Evolutionary conservation across 2,797 vertebrate species (phyloP), one percentile per base, ranked within the genome.

Genomic region (Ammospiza maritima): DNA sequence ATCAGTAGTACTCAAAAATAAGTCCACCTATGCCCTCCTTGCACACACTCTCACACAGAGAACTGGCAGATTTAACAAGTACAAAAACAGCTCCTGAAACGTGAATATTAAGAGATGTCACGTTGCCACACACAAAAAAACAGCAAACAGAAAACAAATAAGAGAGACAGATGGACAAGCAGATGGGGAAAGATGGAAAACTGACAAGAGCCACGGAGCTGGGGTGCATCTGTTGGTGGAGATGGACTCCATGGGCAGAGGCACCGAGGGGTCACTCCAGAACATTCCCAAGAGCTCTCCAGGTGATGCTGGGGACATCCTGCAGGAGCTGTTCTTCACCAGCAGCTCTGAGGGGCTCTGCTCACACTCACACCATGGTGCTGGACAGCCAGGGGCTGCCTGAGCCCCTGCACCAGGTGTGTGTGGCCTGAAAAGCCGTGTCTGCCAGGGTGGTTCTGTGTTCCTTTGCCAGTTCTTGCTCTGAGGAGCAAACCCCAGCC

Each of bases 121-220:
- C 45, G 4, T 54, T 65, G 85, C 88, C 84, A 93, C 78, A 81
- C 70, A 91, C 36, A 77, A 42, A 93, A 93, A 61, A 42, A 42
- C 88, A 93, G 87, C 86, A 90, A 95, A 89, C 74, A 85, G 27
- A 94, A 86, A 94, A 77, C 75, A 91, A 96, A 95, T 87, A 83
- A 76, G 69, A 82, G 80, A 84, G 79, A 97, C 86, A 82, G 79
- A 91, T 60, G 65, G 91, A 82, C 79, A 70, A 88, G 81, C 94
- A 94, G 94, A 95, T 69, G 88, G 95, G 90, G 40, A 84, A 70
- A 53, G 21, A 93, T 78, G 23, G 89, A 96, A 89, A 94, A 95
- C 45, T 75, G 80, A 91, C 88, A 94, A 75, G 76, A 91, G 80
- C 81, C 88, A 90, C 27, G 1, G 87, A 94, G 95, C 94, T 91